These are phyloP conservation scores for Ameiurus melas DNA, from an alignment of 2,113 vertebrate genomes.

Conservation along the genomic window DNA sequence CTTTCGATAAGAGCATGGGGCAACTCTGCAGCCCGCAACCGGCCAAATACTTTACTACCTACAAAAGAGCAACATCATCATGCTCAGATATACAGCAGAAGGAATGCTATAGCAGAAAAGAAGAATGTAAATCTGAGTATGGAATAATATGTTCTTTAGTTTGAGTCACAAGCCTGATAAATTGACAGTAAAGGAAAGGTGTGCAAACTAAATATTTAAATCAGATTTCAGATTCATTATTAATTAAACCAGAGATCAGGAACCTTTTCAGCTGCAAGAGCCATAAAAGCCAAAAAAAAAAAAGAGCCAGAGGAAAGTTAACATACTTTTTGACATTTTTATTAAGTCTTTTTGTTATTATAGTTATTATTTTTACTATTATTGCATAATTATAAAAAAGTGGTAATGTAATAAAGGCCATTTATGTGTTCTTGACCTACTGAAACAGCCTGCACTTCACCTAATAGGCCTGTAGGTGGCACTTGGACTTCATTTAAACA, in stretches of 20 bases:
- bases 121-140: background rate
- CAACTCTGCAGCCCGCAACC: slow-evolving; percentile 91
- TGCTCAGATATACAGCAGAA: background rate
- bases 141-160: background rate
- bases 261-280: no score
- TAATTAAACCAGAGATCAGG: background rate
- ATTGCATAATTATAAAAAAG: no score
- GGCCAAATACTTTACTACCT: slow-evolving; percentile 91
- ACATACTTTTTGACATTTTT: no score
- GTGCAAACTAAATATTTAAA: background rate
- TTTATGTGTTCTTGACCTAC: no score
- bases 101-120: background rate
- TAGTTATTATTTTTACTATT: no score
- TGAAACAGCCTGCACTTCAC: no score
- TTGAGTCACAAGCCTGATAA: background rate
- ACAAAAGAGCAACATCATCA: slow-evolving; percentile 21
- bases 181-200: background rate
- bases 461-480: no score
- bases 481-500: no score
- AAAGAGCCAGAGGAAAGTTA: no score
- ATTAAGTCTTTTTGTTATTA: no score
- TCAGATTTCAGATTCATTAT: background rate
- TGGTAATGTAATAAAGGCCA: no score
- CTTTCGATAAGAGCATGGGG: slow-evolving; percentile 87
- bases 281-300: no score